phyloP scores from a whole-genome alignment of 2,113 vertebrate genomes.

The Tyrannus savana region DNA sequence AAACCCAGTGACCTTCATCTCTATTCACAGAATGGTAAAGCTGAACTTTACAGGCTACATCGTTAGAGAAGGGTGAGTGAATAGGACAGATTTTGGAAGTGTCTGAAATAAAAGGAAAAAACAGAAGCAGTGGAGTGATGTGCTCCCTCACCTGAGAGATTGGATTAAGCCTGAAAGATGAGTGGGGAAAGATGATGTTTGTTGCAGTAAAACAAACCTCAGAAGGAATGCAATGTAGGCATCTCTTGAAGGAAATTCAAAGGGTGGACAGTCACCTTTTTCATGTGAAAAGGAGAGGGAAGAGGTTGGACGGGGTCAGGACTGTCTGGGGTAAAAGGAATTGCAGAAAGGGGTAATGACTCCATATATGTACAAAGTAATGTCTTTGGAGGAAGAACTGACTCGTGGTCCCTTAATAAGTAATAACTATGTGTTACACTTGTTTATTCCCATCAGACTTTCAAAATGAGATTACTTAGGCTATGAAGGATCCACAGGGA shows the following conservation, averaged over 20 bases:
- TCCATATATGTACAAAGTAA: accelerated
- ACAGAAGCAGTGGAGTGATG: not conserved
- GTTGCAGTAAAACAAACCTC: not conserved
- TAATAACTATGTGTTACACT: not conserved
- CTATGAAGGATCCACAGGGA: not conserved
- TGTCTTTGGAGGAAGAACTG: not conserved
- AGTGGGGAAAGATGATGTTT: not conserved
- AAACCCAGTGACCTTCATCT: not conserved
- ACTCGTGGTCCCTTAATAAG: not conserved
- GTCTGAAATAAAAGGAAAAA: not conserved
- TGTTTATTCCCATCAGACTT: not conserved
- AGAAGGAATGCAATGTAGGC: not conserved
- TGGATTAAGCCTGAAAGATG: not conserved
- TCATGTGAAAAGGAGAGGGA: not conserved
- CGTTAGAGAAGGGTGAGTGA: not conserved
- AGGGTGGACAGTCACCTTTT: not conserved
- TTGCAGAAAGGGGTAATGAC: not conserved
- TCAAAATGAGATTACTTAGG: not conserved
- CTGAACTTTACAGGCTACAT: not conserved
- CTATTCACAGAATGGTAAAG: not conserved
- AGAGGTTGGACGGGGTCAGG: not conserved
- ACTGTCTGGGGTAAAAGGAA: not conserved
- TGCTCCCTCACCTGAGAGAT: not conserved
- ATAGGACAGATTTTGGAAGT: not conserved
- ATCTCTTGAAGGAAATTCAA: not conserved